Conservation (phyloP, 1,140 invertebrate genomes). For the Rhyzopertha dominica region DNA sequence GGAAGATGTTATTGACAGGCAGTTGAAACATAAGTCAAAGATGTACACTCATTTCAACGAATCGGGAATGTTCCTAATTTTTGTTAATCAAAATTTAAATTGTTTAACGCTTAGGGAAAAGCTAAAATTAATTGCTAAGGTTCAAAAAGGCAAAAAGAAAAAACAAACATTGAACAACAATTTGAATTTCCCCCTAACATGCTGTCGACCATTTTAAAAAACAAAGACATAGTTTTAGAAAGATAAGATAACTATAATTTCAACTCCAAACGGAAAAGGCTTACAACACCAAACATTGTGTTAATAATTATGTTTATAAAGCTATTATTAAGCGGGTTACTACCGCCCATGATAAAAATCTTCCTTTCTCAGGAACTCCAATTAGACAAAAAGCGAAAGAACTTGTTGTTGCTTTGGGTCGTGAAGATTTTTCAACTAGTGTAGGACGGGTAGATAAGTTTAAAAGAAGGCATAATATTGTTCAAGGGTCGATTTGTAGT, state of each 20-base stretch:
- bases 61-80: too few species aligned
- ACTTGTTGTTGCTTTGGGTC: conserved; percentile 13
- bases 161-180: conserved; percentile 13
- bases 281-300: conserved; percentile 11
- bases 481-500: conserved; percentile 13
- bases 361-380: conserved; percentile 4
- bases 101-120: conserved; percentile 17
- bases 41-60: too few species aligned
- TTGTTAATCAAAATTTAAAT: conserved; percentile 13
- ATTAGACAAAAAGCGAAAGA: conserved; percentile 14
- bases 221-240: conserved; percentile 3
- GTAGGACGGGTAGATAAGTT: conserved; percentile 9
- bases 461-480: conserved; percentile 14
- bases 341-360: conserved; percentile 2
- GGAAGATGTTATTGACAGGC: too few species aligned
- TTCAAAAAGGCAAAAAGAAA: too few species aligned
- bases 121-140: conserved; percentile 16
- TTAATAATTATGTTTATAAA: conserved; percentile 2
- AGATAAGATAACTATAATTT: conserved; percentile 1
- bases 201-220: conserved; percentile 10
- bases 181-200: conserved; percentile 13
- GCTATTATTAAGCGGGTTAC: conserved; percentile 4
- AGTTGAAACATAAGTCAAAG: too few species aligned
- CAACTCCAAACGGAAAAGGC: conserved; percentile 7
- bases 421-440: conserved; percentile 16